These are phyloP conservation scores for Ptychochromis oligacanthus DNA, from an alignment of 2,113 vertebrate genomes.

Conservation along the genomic window DNA sequence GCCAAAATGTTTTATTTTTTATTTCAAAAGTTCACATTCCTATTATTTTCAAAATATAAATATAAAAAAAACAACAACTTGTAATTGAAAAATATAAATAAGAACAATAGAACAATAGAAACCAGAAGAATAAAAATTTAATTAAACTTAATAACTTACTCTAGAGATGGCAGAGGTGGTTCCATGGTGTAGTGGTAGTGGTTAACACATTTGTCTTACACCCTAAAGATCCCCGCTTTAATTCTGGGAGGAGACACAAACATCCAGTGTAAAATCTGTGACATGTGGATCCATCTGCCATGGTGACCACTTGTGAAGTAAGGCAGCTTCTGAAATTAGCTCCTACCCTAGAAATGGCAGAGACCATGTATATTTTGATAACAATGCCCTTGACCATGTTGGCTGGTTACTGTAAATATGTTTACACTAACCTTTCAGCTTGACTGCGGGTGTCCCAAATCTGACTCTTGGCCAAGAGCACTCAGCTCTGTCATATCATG, in stretches of 20 bases:
- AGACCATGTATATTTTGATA: neutral
- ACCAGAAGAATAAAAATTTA: neutral
- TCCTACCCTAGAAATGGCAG: neutral
- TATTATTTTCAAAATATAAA: neutral
- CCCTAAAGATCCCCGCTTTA: neutral
- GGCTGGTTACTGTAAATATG: neutral
- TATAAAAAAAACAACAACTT: too few species aligned
- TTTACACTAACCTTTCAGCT: neutral
- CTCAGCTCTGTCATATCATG: too few species aligned
- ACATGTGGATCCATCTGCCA: neutral
- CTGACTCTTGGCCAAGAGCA: too few species aligned
- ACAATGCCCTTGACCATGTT: accelerated
- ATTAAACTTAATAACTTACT: neutral
- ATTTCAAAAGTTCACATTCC: neutral
- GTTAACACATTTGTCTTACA: neutral
- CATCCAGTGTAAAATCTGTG: too few species aligned
- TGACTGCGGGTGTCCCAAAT: neutral
- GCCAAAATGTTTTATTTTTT: neutral
- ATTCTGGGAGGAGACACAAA: too few species aligned
- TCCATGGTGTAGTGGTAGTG: neutral
- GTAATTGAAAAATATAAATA: neutral
- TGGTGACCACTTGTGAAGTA: neutral
- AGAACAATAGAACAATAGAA: neutral
- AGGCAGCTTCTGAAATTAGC: neutral
- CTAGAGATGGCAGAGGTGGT: neutral